A percentile compares a stretch with the other conserved stretches of the same genome.
Conservation (phyloP, 2,113 vertebrate species). For the Anarrhichthys ocellatus region DNA sequence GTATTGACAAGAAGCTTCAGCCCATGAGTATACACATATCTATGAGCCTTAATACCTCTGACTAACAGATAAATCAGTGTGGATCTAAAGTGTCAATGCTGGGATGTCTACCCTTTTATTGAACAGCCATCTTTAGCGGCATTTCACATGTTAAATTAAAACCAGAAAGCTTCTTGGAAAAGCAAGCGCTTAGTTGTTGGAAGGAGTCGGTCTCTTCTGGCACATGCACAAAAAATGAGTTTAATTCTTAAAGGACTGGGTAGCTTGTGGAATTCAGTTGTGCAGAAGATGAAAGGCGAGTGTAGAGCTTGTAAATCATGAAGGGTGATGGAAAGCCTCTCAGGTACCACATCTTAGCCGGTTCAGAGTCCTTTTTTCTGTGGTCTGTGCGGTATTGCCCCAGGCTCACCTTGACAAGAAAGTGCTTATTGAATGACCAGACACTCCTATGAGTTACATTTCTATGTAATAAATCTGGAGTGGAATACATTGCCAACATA, state of each 20-base stretch:
- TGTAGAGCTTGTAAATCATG: slow-evolving; percentile 55
- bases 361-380: slow-evolving; percentile 41
- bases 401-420: slow-evolving; percentile 51
- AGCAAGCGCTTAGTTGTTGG: slow-evolving; percentile 43
- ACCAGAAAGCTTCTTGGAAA: slow-evolving; percentile 54
- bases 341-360: slow-evolving; percentile 42
- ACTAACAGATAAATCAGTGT: slow-evolving; percentile 39
- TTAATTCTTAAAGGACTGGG: slow-evolving; percentile 38
- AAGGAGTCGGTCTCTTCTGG: slow-evolving; percentile 44
- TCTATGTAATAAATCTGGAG: slow-evolving; percentile 10
- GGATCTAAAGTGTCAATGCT: slow-evolving; percentile 58
- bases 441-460: slow-evolving; percentile 29
- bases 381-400: slow-evolving; percentile 37
- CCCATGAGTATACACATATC: slow-evolving; percentile 53
- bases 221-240: slow-evolving; percentile 35
- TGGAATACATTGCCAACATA: background rate
- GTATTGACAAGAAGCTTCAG: slow-evolving; percentile 71
- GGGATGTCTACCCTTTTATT: slow-evolving; percentile 56
- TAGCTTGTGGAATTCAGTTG: slow-evolving; percentile 54
- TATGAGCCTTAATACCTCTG: slow-evolving; percentile 39
- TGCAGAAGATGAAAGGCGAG: slow-evolving; percentile 67
- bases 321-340: slow-evolving; percentile 51
- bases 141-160: slow-evolving; percentile 51
- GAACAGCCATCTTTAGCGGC: slow-evolving; percentile 41
- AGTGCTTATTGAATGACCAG: slow-evolving; percentile 40